Evolutionary conservation across 2,113 vertebrate species (phyloP), one percentile per base, ranked within the genome.

Genomic region (Hiodon alosoides): DNA sequence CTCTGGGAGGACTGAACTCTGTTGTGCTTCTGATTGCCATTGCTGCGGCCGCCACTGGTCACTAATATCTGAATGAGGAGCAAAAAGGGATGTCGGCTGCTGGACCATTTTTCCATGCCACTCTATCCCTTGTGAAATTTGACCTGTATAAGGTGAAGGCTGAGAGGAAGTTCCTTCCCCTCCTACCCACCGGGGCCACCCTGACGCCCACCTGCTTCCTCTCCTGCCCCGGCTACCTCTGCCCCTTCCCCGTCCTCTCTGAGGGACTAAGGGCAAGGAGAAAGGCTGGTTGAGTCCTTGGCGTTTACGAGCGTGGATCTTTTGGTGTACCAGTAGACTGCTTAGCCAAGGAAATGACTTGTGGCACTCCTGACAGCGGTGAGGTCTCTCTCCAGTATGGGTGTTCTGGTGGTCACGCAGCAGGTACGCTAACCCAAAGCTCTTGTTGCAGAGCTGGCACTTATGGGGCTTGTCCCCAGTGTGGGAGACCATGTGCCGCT

Each of bases 381-480:
- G 90, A n/a, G 91, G 91, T 78, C 90, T 82, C 73, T 90, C 89
- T 2, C 91, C 91, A 0, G 90, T 92, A 83, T 92, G 91, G 0
- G 91, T 92, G 84, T 92, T 92, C 79, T 91, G 85, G 83, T 92
- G 91, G 78, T 92, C 91, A 2, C 90, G 90, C 11, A 92, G 88
- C 79, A 91, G 80, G 79, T 90, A 92, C 0, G 89, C 89, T 31
- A 92, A 79, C 1, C 88, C 87, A 13, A 92, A 92, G 80, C 90
- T 92, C 77, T 92, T 92, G 70, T 87, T 80, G 7, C 91, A 92
- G 53, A 86, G 73, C 53, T 89, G 76, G 69, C 91, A 92, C 82
- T 90, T 90, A 61, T 92, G 88, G 55, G 89, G 90, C 67, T 92
- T 92, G 68, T 92, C 89, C 0, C 90, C 88, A 0, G 86, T 89